Evolutionary conservation across 1,140 invertebrate genomes (phyloP), one percentile per base, ranked within the genome.

Genomic region (Archivesica marissinica): DNA sequence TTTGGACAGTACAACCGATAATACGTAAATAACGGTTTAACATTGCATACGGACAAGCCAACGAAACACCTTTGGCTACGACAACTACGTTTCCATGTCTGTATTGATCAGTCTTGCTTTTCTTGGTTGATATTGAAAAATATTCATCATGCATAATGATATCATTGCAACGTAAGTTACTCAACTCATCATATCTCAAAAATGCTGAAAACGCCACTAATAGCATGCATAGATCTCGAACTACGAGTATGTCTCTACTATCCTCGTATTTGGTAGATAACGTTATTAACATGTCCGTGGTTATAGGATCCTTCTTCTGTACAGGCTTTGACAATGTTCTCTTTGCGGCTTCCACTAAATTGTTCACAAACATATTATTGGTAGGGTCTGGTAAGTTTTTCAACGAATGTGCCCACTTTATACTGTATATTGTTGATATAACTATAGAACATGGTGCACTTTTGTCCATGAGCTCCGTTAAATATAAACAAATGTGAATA

Each of bases 71-170:
- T 80, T 86, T 86, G 11, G 83, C 25, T 54, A 89, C 77, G 2
- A 84, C 59, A 74, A 87, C 64, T 33, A 86, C 75, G 28, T 79
- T 72, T 47, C 88, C 76, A 23, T 77, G 52, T 28, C 86, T 72
- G 39, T 87, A 89, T 47, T 86, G 86, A 70, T 89, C 80, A 23
- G 86, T 87, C 72, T 89, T 87, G 44, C 86, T 86, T 74, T 86
- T 86, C 4, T 25, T 9, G 28, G 87, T 83, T 20, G 28, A 25
- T 33, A 87, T 52, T 23, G 25, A 35, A 23, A 87, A 52, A 87
- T 83, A 59, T 28, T 68, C 23, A 1, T 87, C 64, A 47, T 50
- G n/a, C 59, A 88, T 61, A 4, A 41, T 38, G 28, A 89, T 38
- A 76, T 88, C 72, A 54, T 23, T 50, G 77, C 86, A 88, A 47